Conservation (phyloP, 2,113 vertebrate genomes). For the Callionymus lyra region DNA sequence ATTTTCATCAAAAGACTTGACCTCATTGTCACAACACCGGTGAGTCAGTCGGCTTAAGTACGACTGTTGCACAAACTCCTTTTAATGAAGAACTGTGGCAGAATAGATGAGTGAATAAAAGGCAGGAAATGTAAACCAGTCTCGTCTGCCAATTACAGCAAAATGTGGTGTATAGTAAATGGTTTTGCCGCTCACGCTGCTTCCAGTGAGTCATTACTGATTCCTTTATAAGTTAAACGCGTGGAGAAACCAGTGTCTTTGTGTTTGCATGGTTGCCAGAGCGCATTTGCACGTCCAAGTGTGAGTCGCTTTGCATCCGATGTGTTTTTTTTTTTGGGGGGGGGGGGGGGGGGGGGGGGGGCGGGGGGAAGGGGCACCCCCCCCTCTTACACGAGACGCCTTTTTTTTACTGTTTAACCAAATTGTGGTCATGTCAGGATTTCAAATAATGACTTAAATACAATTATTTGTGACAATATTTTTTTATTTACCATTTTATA, state of each 20-base stretch:
- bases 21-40: slow-evolving; percentile 34
- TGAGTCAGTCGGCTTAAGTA: slow-evolving; percentile 21
- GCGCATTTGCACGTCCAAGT: slow-evolving; percentile 6
- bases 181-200: not conserved
- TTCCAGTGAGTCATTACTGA: not conserved
- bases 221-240: not conserved
- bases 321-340: too few relatives aligned
- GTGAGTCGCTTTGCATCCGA: slow-evolving; percentile 1
- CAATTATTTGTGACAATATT: too few relatives aligned
- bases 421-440: too few relatives aligned
- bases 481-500: too few relatives aligned
- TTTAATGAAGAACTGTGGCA: slow-evolving; percentile 15
- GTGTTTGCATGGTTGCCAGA: not conserved
- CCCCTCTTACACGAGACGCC: too few relatives aligned
- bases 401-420: too few relatives aligned
- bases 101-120: not conserved
- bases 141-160: not conserved
- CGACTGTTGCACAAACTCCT: slow-evolving; percentile 27
- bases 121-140: not conserved
- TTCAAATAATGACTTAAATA: too few relatives aligned
- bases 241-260: not conserved
- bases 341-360: too few relatives aligned
- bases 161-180: not conserved
- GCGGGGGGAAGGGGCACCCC: too few relatives aligned
- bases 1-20: slow-evolving; percentile 43